phyloP scores from a whole-genome alignment of 1,140 invertebrate species.

The Rhyzopertha dominica region DNA sequence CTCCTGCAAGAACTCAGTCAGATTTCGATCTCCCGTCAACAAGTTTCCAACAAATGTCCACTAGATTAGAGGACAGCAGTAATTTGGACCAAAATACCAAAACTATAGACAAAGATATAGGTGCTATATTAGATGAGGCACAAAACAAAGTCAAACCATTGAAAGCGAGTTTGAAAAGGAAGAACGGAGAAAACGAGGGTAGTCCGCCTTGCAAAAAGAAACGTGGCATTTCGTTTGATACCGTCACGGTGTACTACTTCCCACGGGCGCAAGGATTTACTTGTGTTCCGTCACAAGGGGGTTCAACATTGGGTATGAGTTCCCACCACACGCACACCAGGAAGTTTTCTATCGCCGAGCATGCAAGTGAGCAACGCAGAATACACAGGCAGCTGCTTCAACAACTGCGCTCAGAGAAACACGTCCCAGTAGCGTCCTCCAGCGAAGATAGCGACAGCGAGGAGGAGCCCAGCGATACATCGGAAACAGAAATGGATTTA shows the following conservation, averaged over 20 bases:
- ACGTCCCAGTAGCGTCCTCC: conserved; percentile 49
- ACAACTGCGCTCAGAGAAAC: conserved; percentile 66
- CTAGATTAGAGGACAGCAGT: background rate
- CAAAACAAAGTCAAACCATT: conserved; percentile 19
- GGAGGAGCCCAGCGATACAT: conserved; percentile 76
- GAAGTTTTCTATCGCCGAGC: conserved; percentile 64
- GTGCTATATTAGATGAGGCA: conserved; percentile 29
- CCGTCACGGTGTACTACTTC: conserved; percentile 94
- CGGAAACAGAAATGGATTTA: conserved; percentile 78
- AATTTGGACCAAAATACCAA: conserved; percentile 24
- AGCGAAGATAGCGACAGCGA: conserved; percentile 73
- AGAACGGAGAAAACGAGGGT: conserved; percentile 45
- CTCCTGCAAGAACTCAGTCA: conserved; percentile 14
- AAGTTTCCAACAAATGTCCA: conserved; percentile 6
- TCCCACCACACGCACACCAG: conserved; percentile 74
- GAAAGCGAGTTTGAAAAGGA: conserved; percentile 55
- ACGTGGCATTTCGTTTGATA: conserved; percentile 80
- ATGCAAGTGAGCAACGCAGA: conserved; percentile 80
- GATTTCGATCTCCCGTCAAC: conserved; percentile 19
- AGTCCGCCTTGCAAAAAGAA: conserved; percentile 60
- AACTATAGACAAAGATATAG: conserved; percentile 23
- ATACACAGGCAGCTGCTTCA: conserved; percentile 78
- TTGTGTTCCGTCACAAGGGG: conserved; percentile 94
- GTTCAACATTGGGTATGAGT: conserved; percentile 95
- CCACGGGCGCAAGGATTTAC: conserved; percentile 94